Conservation (phyloP, 2,888 invertebrate species). For the Saturnia japonica region DNA sequence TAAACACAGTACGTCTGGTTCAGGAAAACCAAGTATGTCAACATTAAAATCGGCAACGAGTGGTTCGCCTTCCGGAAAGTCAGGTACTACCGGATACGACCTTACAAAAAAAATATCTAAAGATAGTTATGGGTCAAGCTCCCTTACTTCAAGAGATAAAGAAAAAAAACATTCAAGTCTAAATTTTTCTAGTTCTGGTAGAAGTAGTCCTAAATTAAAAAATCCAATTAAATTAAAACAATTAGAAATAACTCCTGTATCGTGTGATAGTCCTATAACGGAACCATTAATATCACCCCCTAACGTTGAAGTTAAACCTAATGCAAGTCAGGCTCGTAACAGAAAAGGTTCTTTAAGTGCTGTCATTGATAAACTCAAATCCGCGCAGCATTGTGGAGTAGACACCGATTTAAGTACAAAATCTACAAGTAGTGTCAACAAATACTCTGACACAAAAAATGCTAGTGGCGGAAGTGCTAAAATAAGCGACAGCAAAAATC, state of each 20-base stretch:
- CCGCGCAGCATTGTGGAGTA: slow-evolving; percentile 85
- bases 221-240: slow-evolving; percentile 86
- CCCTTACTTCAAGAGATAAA: slow-evolving; percentile 74
- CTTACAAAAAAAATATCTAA: slow-evolving; percentile 80
- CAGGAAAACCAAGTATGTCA: slow-evolving; percentile 95
- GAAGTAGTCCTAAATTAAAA: slow-evolving; percentile 86
- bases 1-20: slow-evolving; percentile 87
- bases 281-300: slow-evolving; percentile 76
- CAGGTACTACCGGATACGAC: slow-evolving; percentile 78
- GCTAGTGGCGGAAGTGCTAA: slow-evolving; percentile 64
- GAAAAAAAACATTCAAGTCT: slow-evolving; percentile 80
- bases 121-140: slow-evolving; percentile 70
- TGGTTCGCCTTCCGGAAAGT: slow-evolving; percentile 85
- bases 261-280: slow-evolving; percentile 73
- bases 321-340: slow-evolving; percentile 84
- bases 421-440: slow-evolving; percentile 67
- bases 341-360: slow-evolving; percentile 90
- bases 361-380: slow-evolving; percentile 93
- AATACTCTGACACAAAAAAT: slow-evolving; percentile 77
- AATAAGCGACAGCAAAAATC: slow-evolving; percentile 83
- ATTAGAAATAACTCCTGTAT: slow-evolving; percentile 82
- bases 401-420: slow-evolving; percentile 79
- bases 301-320: slow-evolving; percentile 82
- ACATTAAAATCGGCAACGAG: slow-evolving; percentile 90
- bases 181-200: slow-evolving; percentile 78